Evolutionary conservation across 2,797 vertebrate genomes (phyloP), one percentile per base, ranked within the genome.

Genomic region (Coregonus ussuriensis): DNA sequence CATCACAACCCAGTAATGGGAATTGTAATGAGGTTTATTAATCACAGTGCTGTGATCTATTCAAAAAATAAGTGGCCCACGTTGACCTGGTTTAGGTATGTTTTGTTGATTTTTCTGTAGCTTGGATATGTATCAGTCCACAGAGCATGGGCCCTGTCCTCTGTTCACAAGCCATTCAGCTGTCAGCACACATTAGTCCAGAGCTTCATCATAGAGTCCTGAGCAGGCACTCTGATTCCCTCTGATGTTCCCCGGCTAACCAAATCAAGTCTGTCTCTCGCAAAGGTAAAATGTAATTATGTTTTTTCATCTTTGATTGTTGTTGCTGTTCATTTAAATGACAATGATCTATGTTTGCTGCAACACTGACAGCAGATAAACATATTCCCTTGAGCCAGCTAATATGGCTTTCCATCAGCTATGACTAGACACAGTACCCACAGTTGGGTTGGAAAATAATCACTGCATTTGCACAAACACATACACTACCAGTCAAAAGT

Each of bases 311-410:
- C 53, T 88, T 83, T 87, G 86, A 85, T 87, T 85, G 83, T 85
- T 86, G 83, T 84, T 85, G 83, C 82, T 81, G 80, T 81, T 88
- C 80, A 85, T 87, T 88, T 88, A 84, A 86, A 88, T 87, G 81
- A 83, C 81, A 83, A 80, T 86, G 85, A 89, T 89, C 81, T 84
- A 83, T 86, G 83, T 85, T 79, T 82, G 77, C 81, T 53, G 75
- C 81, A 66, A 62, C 74, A 78, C 82, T 85, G 88, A 89, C 82
- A 86, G 86, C 78, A 87, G 85, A 84, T 83, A 86, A 86, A 89
- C 85, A 83, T 78, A 83, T 81, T 88, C 85, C 78, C 77, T 73
- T 72, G 75, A 71, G 85, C 74, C 75, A 31, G 72, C 75, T 85
- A 83, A 84, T 83, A 79, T 79, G 77, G 77, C 78, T 81, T 86